phyloP scores from a whole-genome alignment of 2,888 invertebrate genomes.

The Branchellion lobata region DNA sequence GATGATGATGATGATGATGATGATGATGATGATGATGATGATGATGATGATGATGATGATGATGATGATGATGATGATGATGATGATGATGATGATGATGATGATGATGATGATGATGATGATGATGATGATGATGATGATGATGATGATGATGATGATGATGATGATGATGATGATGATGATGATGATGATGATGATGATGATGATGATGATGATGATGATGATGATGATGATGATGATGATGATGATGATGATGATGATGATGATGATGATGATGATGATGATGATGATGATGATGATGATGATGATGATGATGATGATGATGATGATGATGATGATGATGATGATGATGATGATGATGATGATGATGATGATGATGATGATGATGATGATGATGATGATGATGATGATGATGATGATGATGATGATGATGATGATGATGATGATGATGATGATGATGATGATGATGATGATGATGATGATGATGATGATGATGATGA shows the following conservation, averaged over 20 bases:
- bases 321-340: conserved; percentile 37
- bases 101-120: conserved; percentile 29
- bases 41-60: conserved; percentile 7
- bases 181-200: conserved; percentile 38
- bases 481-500: conserved; percentile 36
- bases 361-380: conserved; percentile 40
- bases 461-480: conserved; percentile 30
- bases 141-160: conserved; percentile 11
- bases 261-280: conserved; percentile 37
- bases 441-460: conserved; percentile 24
- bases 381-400: conserved; percentile 34
- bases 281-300: conserved; percentile 43
- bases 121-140: conserved; percentile 18
- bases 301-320: conserved; percentile 30
- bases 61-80: conserved; percentile 1
- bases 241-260: conserved; percentile 40
- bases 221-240: conserved; percentile 34
- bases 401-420: conserved; percentile 24
- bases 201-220: conserved; percentile 42
- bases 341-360: conserved; percentile 34
- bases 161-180: not conserved
- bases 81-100: conserved; percentile 31
- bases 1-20: conserved; percentile 31
- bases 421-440: conserved; percentile 37
- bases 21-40: conserved; percentile 31